Evolutionary conservation across 2,113 vertebrate species (phyloP).

Genomic region (Cairina moschata): DNA sequence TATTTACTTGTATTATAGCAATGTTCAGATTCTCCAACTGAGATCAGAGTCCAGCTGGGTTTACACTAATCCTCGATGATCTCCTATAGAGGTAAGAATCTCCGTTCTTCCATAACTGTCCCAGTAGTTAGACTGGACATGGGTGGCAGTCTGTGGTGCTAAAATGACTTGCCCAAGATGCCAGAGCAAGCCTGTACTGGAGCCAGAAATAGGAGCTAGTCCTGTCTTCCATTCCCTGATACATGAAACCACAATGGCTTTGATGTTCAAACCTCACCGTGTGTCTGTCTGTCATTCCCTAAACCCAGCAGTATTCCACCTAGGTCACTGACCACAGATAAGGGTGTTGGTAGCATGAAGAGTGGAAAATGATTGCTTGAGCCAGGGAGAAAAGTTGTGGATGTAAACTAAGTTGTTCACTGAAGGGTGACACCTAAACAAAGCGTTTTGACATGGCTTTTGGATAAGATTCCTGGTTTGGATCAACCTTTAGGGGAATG

Average conservation of each 20-base stretch:
- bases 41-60: not conserved
- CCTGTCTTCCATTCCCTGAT: not conserved
- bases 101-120: not conserved
- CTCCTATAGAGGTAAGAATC: not conserved
- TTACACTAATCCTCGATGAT: not conserved
- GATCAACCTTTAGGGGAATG: not conserved
- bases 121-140: not conserved
- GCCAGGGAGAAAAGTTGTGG: not conserved
- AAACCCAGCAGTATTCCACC: not conserved
- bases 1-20: not conserved
- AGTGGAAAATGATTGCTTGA: not conserved
- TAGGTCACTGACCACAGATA: not conserved
- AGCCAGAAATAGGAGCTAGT: not conserved
- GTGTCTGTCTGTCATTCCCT: not conserved
- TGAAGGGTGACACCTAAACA: not conserved
- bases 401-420: not conserved
- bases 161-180: not conserved
- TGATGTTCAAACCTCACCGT: not conserved
- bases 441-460: not conserved
- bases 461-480: not conserved
- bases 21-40: not conserved
- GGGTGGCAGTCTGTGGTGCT: not conserved
- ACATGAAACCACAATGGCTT: conserved; percentile 21
- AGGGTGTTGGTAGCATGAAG: not conserved
- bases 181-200: not conserved